A percentile compares a stretch with the other conserved stretches of the same genome.
Conservation (phyloP, 2,797 vertebrate genomes). For the Poecilia velifera region DNA sequence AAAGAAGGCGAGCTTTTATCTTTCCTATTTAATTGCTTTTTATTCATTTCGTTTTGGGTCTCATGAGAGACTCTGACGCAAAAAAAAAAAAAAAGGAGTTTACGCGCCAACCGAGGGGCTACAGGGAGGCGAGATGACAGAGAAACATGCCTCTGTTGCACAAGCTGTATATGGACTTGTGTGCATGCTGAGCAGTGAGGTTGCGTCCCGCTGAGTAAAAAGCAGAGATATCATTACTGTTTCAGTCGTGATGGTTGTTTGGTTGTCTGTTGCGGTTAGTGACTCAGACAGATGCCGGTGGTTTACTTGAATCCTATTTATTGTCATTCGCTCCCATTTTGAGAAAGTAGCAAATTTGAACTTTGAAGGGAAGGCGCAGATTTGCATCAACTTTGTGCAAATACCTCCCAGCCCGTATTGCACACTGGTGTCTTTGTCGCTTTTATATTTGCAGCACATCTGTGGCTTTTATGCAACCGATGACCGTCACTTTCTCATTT, state of each 20-base stretch:
- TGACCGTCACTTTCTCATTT: no score
- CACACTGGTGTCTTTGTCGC: not conserved
- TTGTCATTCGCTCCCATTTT: not conserved
- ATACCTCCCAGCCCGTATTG: not conserved
- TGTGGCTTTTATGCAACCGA: not conserved
- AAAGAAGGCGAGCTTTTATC: not conserved
- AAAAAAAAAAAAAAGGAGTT: slow-evolving; percentile 16
- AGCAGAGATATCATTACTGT: slow-evolving; percentile 14
- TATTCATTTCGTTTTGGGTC: not conserved
- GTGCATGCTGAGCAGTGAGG: not conserved
- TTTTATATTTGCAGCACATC: not conserved
- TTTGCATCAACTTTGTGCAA: not conserved
- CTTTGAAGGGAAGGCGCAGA: not conserved
- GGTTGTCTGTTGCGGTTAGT: slow-evolving; percentile 3
- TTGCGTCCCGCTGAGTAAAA: slow-evolving; percentile 2
- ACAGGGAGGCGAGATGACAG: not conserved
- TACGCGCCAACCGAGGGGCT: slow-evolving; percentile 1
- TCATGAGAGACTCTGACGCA: slow-evolving; percentile 6
- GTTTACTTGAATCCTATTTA: not conserved
- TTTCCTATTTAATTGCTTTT: not conserved
- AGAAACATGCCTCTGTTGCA: not conserved
- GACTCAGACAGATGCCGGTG: not conserved
- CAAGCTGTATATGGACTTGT: slow-evolving; percentile 4
- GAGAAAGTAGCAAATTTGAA: not conserved
- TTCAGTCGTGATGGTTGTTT: slow-evolving; percentile 4